A percentile compares a stretch with the other conserved stretches of the same genome.
Evolutionary conservation across 2,113 vertebrate genomes (phyloP).

Genomic region (Callopanchax toddi): DNA sequence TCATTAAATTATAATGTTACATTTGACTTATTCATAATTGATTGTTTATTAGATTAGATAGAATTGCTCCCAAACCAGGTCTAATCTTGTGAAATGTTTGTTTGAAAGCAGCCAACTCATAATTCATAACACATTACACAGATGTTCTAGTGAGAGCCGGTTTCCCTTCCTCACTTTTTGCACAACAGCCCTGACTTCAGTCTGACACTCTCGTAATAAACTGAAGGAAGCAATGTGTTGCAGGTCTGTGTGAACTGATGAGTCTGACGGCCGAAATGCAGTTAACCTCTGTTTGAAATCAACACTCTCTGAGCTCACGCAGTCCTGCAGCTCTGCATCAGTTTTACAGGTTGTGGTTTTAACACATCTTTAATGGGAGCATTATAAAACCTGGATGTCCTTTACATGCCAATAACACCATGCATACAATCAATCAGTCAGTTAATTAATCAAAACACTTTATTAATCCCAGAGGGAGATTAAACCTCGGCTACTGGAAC

Average conservation of each 20-base stretch:
- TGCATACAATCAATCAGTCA: too few species aligned
- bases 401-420: too few species aligned
- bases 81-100: not conserved
- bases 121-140: constrained; percentile 5
- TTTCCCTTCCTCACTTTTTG: constrained; percentile 24
- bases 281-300: constrained; percentile 22
- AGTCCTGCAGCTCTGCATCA: not conserved
- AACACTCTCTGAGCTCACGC: not conserved
- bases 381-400: too few species aligned
- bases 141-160: constrained; percentile 1
- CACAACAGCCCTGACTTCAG: constrained; percentile 20
- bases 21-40: not conserved
- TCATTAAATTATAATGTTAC: not conserved
- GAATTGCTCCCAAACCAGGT: constrained; percentile 15
- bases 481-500: too few species aligned
- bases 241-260: constrained; percentile 53
- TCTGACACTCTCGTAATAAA: constrained; percentile 52
- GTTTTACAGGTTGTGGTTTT: too few species aligned
- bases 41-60: not conserved
- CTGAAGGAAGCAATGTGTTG: constrained; percentile 45
- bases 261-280: constrained; percentile 35
- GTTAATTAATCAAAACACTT: too few species aligned
- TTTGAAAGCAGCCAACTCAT: constrained; percentile 7
- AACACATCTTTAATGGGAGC: too few species aligned
- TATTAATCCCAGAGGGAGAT: too few species aligned